A percentile compares a stretch with the other conserved stretches of the same genome.
These are phyloP conservation scores for Pegoplata infirma DNA, from an alignment of 2,888 invertebrate genomes.

Conservation along the genomic window DNA sequence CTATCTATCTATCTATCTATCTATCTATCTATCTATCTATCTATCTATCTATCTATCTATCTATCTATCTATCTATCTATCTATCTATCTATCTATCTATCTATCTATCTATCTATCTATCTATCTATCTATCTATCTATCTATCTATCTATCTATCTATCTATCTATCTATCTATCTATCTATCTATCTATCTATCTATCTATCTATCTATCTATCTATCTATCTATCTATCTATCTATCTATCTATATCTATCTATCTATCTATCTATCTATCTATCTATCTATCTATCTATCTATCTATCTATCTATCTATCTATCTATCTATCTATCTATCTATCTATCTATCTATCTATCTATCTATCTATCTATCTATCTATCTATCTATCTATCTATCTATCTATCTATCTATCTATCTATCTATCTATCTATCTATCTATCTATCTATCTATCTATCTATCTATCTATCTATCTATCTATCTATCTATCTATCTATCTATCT, in stretches of 20 bases:
- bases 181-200: background rate
- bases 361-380: background rate
- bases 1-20: background rate
- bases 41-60: background rate
- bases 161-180: background rate
- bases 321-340: background rate
- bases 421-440: background rate
- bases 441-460: background rate
- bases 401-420: background rate
- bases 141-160: background rate
- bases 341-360: background rate
- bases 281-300: background rate
- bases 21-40: background rate
- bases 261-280: too few species aligned
- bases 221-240: too few species aligned
- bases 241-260: too few species aligned
- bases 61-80: background rate
- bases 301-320: background rate
- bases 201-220: background rate
- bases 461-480: slow-evolving; percentile 4
- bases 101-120: background rate
- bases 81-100: background rate
- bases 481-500: slow-evolving; percentile 4
- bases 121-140: background rate
- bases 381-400: background rate